Conservation (phyloP, 2,888 invertebrate species). For the Netelia inedita region DNA sequence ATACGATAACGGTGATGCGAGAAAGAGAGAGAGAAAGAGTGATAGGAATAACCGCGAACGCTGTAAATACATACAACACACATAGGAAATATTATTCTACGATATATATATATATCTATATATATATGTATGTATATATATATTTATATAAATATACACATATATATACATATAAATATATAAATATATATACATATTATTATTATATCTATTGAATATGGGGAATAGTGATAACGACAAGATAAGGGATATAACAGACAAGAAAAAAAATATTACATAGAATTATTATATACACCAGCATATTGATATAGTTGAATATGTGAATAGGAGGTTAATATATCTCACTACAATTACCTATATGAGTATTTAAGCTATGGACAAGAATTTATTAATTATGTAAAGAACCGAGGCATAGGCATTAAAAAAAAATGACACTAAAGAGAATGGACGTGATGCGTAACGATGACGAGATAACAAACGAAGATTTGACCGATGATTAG, state of each 20-base stretch:
- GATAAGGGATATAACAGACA: slow-evolving; percentile 27
- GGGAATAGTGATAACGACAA: slow-evolving; percentile 76
- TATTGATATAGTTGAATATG: slow-evolving; percentile 83
- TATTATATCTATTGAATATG: slow-evolving; percentile 78
- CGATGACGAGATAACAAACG: slow-evolving; percentile 55
- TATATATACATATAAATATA: no score
- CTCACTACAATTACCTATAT: slow-evolving; percentile 79
- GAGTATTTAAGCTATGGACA: slow-evolving; percentile 78
- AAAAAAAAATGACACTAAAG: slow-evolving; percentile 69
- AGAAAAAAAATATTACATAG: slow-evolving; percentile 73
- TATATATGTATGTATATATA: slow-evolving; percentile 56
- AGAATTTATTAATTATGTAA: slow-evolving; percentile 79
- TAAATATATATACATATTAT: no score
- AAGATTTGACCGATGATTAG: slow-evolving; percentile 36
- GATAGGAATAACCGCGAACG: slow-evolving; percentile 73
- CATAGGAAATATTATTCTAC: slow-evolving; percentile 81
- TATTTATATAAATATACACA: slow-evolving; percentile 43
- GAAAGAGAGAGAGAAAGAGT: slow-evolving; percentile 56
- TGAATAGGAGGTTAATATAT: slow-evolving; percentile 81
- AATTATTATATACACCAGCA: slow-evolving; percentile 82
- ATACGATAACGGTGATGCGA: slow-evolving; percentile 59
- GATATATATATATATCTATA: slow-evolving; percentile 69
- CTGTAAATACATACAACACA: slow-evolving; percentile 82
- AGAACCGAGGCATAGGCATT: slow-evolving; percentile 79
- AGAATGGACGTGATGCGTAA: slow-evolving; percentile 39